A percentile compares a stretch with the other conserved stretches of the same genome.
These are phyloP conservation scores for Hypomecis punctinalis DNA, from an alignment of 2,888 invertebrate genomes.

Conservation along the genomic window DNA sequence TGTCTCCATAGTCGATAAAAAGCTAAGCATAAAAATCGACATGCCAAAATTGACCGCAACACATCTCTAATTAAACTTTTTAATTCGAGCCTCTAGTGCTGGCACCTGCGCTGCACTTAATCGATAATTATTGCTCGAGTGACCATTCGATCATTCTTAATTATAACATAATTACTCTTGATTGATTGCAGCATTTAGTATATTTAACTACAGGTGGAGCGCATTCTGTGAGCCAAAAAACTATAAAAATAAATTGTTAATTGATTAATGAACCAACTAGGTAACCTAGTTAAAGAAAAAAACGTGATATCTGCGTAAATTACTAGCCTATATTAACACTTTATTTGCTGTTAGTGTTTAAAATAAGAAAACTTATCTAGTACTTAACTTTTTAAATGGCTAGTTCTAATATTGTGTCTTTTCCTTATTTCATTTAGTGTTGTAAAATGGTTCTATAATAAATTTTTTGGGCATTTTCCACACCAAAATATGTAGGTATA, in stretches of 20 bases:
- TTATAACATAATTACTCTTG: slow-evolving; percentile 30
- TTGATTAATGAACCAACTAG: background rate
- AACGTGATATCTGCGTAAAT: too few species aligned
- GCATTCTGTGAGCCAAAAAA: slow-evolving; percentile 6
- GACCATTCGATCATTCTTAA: slow-evolving; percentile 28
- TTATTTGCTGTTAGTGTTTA: background rate
- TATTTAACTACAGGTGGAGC: slow-evolving; percentile 14
- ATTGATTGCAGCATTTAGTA: slow-evolving; percentile 27
- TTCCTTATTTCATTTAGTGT: too few species aligned
- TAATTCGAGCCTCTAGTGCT: slow-evolving; percentile 23
- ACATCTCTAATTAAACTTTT: slow-evolving; percentile 8
- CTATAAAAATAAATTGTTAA: background rate
- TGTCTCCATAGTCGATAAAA: background rate
- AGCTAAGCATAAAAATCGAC: background rate
- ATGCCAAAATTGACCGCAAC: background rate
- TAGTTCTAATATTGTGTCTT: too few species aligned
- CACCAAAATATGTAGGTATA: background rate
- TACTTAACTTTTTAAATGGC: too few species aligned
- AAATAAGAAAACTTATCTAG: background rate
- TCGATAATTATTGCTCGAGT: slow-evolving; percentile 27
- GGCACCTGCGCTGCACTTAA: slow-evolving; percentile 31
- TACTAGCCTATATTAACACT: too few species aligned
- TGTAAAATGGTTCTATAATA: too few species aligned
- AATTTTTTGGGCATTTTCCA: too few species aligned
- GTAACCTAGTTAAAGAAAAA: too few species aligned